phyloP scores from a whole-genome alignment of 2,888 invertebrate species.

The Melolontha melolontha region DNA sequence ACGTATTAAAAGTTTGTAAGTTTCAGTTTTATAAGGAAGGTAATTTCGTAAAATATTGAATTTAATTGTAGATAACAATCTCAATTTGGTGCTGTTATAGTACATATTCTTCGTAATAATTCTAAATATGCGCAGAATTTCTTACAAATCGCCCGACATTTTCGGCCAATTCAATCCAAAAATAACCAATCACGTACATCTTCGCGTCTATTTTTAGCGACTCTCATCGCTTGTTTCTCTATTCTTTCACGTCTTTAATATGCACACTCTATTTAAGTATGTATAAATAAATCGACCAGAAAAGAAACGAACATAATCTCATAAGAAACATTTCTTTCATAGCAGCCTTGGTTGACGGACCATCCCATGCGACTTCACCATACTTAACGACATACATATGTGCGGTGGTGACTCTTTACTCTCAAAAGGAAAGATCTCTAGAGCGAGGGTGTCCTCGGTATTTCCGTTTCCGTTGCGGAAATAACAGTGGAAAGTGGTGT shows the following conservation, averaged over 20 bases:
- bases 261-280: no score
- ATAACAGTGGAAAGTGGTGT: conserved; percentile 24
- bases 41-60: no score
- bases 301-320: no score
- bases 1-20: no score
- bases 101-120: not conserved
- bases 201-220: conserved; percentile 22
- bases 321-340: no score
- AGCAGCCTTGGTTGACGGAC: no score
- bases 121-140: conserved; percentile 24
- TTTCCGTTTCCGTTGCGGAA: conserved; percentile 28
- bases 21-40: no score
- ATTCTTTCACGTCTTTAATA: conserved; percentile 1
- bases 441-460: not conserved
- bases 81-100: no score
- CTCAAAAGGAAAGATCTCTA: not conserved
- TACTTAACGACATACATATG: not conserved
- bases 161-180: conserved; percentile 8
- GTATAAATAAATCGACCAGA: no score
- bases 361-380: no score
- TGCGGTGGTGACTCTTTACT: conserved; percentile 8
- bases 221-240: conserved; percentile 26
- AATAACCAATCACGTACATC: conserved; percentile 33
- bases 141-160: conserved; percentile 17
- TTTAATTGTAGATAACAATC: no score